These are phyloP conservation scores for Charadrius vociferus DNA, from an alignment of 2,113 vertebrate genomes.

Conservation along the genomic window DNA sequence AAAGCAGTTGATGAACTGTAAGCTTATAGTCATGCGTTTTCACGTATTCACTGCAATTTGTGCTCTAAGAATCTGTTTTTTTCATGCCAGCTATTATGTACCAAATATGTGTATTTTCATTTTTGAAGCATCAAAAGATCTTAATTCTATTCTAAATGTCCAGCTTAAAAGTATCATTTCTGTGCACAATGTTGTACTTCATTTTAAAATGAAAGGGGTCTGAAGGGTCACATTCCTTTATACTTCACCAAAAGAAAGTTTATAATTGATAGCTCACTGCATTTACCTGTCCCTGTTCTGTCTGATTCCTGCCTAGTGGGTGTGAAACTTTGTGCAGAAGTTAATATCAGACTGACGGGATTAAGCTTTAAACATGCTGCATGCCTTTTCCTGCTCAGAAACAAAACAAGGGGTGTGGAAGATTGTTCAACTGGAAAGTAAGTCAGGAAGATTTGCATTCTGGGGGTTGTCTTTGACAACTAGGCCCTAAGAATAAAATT, in stretches of 20 bases:
- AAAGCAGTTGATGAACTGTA: not conserved
- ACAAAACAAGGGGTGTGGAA: not conserved
- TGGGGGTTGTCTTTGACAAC: not conserved
- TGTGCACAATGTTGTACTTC: not conserved
- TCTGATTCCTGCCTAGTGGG: not conserved
- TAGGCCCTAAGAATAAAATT: not conserved
- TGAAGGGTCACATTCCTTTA: not conserved
- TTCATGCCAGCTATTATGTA: not conserved
- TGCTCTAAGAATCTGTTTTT: not conserved
- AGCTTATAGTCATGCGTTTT: not conserved
- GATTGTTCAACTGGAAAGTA: not conserved
- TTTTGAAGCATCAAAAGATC: not conserved
- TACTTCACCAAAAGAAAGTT: not conserved
- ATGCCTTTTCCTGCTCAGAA: not conserved
- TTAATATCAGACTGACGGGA: not conserved
- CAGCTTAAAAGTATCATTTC: not conserved
- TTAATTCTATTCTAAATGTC: not conserved
- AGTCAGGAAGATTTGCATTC: not conserved
- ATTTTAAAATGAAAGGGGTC: not conserved
- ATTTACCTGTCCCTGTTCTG: not conserved
- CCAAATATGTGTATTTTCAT: not conserved
- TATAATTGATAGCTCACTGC: not conserved
- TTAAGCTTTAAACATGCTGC: not conserved
- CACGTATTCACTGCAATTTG: not conserved
- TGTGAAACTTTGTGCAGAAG: not conserved